Evolutionary conservation across 2,797 vertebrate genomes (phyloP).

Genomic region (Ctenochaetus hawaiiensis): DNA sequence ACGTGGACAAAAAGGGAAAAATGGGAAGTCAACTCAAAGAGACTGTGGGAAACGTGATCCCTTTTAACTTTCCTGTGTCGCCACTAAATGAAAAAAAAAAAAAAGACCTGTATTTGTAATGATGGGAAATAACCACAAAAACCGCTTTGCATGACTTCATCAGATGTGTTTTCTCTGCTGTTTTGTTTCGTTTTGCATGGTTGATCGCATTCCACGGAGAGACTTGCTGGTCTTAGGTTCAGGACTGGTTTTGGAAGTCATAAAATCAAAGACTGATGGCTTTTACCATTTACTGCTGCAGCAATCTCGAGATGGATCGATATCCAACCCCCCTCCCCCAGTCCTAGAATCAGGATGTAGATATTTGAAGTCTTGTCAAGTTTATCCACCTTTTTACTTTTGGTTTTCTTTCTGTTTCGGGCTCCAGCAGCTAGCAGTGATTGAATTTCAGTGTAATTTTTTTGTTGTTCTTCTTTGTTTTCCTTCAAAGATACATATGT

Average conservation of each 20-base stretch:
- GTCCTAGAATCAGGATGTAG: constrained; percentile 81
- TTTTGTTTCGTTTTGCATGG: constrained; percentile 78
- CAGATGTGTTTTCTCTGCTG: constrained; percentile 76
- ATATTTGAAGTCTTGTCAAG: constrained; percentile 75
- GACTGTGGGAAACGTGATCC: constrained; percentile 65
- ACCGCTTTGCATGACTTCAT: constrained; percentile 77
- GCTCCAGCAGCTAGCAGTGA: constrained; percentile 68
- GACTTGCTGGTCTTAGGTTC: constrained; percentile 50
- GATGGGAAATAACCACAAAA: constrained; percentile 71
- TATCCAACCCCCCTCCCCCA: constrained; percentile 42
- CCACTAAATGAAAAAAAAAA: constrained; percentile 52
- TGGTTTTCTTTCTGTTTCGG: constrained; percentile 38
- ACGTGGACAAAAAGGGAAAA: constrained; percentile 57
- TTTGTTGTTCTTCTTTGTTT: constrained; percentile 37
- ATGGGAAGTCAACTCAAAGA: constrained; percentile 43
- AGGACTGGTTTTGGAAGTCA: constrained; percentile 23
- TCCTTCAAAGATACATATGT: constrained; percentile 57
- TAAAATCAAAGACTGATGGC: constrained; percentile 45
- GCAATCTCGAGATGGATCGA: constrained; percentile 46
- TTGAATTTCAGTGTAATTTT: constrained; percentile 61
- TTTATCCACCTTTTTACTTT: constrained; percentile 52
- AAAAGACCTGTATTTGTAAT: constrained; percentile 72
- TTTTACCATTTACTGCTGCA: constrained; percentile 54
- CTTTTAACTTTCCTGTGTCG: constrained; percentile 73
- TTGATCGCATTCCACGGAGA: constrained; percentile 70